Evolutionary conservation across 2,113 vertebrate species (phyloP).

Genomic region (Trochalopteron elliotii): DNA sequence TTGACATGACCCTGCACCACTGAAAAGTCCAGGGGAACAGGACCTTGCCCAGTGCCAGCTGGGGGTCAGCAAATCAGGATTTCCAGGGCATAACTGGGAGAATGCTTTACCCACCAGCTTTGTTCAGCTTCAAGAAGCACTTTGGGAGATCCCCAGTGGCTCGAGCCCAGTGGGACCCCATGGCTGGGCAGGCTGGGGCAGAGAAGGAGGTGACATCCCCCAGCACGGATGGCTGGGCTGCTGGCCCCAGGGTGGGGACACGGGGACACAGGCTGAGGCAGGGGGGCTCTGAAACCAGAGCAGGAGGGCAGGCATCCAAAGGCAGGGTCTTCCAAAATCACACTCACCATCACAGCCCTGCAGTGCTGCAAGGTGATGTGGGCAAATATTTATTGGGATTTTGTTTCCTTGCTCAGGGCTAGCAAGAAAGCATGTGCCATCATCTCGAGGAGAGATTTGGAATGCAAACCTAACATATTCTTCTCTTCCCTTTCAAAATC

Average conservation of each 20-base stretch:
- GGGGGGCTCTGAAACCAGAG: not conserved
- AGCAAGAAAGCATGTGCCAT: constrained; percentile 3
- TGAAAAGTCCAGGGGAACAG: not conserved
- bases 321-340: not conserved
- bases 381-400: not conserved
- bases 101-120: not conserved
- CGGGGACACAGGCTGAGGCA: not conserved
- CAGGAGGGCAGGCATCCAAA: not conserved
- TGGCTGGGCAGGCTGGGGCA: too few relatives aligned
- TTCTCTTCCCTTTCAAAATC: too few relatives aligned
- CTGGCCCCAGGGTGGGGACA: too few relatives aligned
- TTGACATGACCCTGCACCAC: rapidly evolving
- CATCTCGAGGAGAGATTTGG: too few relatives aligned
- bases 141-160: rapidly evolving
- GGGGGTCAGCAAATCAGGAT: not conserved
- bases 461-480: too few relatives aligned
- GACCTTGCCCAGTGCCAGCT: too few relatives aligned
- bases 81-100: not conserved
- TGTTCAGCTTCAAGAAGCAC: not conserved
- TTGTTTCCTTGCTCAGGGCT: not conserved
- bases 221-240: too few relatives aligned
- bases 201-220: too few relatives aligned
- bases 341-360: not conserved
- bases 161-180: too few relatives aligned
- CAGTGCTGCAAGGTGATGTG: not conserved